Evolutionary conservation across 2,797 vertebrate species (phyloP).

Genomic region (Pachyuromys duprasi): DNA sequence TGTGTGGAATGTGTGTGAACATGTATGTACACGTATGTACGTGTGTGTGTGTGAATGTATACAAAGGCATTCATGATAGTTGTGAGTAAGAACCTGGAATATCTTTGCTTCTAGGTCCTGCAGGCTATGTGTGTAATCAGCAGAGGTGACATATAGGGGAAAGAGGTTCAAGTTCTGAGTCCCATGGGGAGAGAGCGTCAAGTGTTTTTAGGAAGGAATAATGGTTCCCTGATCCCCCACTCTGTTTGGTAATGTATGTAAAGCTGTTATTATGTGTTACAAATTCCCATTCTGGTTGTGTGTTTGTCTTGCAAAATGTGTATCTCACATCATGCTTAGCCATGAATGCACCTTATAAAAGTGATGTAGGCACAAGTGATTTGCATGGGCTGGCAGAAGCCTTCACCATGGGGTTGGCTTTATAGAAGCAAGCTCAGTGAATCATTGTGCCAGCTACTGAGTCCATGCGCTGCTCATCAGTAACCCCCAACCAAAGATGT

Average conservation of each 20-base stretch:
- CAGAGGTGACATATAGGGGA: neutral
- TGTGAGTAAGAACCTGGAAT: neutral
- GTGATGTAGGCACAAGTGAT: neutral
- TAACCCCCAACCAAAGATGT: slow-evolving; percentile 58
- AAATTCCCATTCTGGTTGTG: neutral
- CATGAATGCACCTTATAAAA: neutral
- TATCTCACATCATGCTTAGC: neutral
- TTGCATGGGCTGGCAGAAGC: slow-evolving; percentile 32
- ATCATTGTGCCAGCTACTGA: slow-evolving; percentile 57
- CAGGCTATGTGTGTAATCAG: slow-evolving; percentile 25
- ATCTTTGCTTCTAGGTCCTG: slow-evolving; percentile 29
- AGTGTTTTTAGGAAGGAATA: neutral
- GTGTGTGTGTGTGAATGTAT: neutral
- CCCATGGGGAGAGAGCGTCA: neutral
- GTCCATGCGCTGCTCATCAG: slow-evolving; percentile 65
- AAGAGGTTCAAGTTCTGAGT: neutral
- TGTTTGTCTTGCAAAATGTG: neutral
- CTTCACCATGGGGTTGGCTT: slow-evolving; percentile 22
- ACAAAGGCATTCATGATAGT: neutral
- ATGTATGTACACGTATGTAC: neutral
- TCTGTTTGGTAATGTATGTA: neutral
- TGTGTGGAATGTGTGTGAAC: neutral
- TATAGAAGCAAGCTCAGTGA: neutral
- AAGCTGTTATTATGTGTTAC: neutral
- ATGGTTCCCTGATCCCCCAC: neutral